phyloP scores from a whole-genome alignment of 2,797 vertebrate genomes.

The Sitta carolinensis region DNA sequence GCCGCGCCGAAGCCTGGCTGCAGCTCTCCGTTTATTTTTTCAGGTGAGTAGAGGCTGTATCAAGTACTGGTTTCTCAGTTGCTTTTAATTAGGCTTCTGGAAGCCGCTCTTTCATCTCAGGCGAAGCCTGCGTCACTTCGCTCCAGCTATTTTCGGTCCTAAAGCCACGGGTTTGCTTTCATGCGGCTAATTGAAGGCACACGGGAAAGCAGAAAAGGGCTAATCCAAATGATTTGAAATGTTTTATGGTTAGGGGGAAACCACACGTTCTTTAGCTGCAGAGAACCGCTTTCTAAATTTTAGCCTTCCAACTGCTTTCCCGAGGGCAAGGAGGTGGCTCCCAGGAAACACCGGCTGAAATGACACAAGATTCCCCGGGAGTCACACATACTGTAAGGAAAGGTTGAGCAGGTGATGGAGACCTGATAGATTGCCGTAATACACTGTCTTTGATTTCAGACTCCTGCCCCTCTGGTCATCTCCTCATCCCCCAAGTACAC shows the following conservation, averaged over 20 bases:
- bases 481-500: not conserved
- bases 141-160: slow-evolving; percentile 80
- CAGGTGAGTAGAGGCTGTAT: slow-evolving; percentile 91
- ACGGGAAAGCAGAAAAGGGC: slow-evolving; percentile 76
- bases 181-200: slow-evolving; percentile 84
- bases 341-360: not conserved
- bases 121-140: slow-evolving; percentile 79
- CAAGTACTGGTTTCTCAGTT: slow-evolving; percentile 86
- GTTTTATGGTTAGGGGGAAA: slow-evolving; percentile 76
- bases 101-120: slow-evolving; percentile 86
- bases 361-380: not conserved
- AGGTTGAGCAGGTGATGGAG: not conserved
- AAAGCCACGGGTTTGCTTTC: slow-evolving; percentile 80
- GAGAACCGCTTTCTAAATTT: slow-evolving; percentile 68
- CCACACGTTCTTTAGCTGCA: slow-evolving; percentile 68
- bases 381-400: not conserved
- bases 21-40: slow-evolving; percentile 89
- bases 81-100: slow-evolving; percentile 92
- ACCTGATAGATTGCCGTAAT: not conserved
- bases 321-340: not conserved
- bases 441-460: not conserved
- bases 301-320: slow-evolving; percentile 55
- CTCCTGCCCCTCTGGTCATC: not conserved
- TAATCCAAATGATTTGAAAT: slow-evolving; percentile 77
- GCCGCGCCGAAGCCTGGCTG: slow-evolving; percentile 69